These are phyloP conservation scores for Athalia circularis DNA, from an alignment of 2,888 invertebrate genomes.

Conservation along the genomic window DNA sequence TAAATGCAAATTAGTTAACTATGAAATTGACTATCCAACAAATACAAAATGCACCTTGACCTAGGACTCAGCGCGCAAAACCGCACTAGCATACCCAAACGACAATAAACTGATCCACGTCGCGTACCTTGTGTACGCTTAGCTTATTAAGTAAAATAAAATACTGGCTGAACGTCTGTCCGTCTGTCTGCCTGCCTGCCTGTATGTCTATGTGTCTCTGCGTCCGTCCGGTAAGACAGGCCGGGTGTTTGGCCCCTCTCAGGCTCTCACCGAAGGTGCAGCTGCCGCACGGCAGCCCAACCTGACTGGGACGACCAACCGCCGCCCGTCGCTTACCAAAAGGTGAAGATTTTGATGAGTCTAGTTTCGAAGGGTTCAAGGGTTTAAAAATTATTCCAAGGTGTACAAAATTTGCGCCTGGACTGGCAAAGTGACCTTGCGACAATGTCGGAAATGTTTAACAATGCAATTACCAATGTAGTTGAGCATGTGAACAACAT, in stretches of 20 bases:
- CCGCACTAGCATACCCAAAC: neutral
- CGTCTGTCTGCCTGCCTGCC: conserved; percentile 53
- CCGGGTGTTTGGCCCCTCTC: conserved; percentile 63
- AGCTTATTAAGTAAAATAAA: conserved; percentile 57
- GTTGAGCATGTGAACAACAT: conserved; percentile 52
- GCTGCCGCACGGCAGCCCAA: conserved; percentile 59
- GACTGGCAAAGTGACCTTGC: conserved; percentile 21
- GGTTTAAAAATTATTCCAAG: neutral
- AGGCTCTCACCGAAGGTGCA: conserved; percentile 63
- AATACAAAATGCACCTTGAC: conserved; percentile 33
- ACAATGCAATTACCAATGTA: conserved; percentile 43
- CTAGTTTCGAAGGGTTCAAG: neutral
- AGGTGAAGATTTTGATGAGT: conserved; percentile 7
- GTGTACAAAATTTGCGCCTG: neutral
- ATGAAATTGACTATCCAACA: neutral
- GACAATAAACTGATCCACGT: conserved; percentile 18
- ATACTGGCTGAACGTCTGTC: conserved; percentile 53
- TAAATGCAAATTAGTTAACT: conserved; percentile 1
- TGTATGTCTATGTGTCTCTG: conserved; percentile 41
- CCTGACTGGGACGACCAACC: conserved; percentile 50
- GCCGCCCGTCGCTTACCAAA: conserved; percentile 57
- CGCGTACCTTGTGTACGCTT: conserved; percentile 32
- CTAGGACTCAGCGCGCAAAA: conserved; percentile 42
- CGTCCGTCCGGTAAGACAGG: conserved; percentile 56
- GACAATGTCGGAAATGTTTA: conserved; percentile 35